Conservation (phyloP, 2,797 vertebrate genomes). For the Pygocentrus nattereri region DNA sequence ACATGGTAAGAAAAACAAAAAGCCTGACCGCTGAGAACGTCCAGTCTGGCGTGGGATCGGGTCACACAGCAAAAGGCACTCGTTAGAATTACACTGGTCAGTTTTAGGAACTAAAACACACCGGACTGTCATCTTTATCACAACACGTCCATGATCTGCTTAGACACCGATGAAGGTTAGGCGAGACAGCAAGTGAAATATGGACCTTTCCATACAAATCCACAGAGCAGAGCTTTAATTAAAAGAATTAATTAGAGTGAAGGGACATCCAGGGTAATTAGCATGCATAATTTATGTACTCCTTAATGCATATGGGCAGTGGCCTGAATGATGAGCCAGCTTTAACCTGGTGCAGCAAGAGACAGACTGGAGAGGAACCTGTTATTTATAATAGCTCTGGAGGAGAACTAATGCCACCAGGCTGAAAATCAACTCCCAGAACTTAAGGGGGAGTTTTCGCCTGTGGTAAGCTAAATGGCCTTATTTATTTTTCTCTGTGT, state of each 20-base stretch:
- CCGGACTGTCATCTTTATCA: not conserved
- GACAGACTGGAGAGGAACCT: conserved; percentile 90
- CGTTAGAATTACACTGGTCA: not conserved
- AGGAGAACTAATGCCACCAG: conserved; percentile 72
- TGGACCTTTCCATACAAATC: conserved; percentile 87
- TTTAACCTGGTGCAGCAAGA: conserved; percentile 90
- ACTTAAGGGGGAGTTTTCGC: conserved; percentile 62
- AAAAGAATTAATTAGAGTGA: conserved; percentile 99
- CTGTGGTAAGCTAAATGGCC: conserved; percentile 69
- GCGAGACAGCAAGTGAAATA: conserved; percentile 92
- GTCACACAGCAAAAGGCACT: not conserved
- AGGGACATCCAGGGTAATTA: conserved; percentile 92
- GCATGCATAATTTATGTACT: conserved; percentile 98
- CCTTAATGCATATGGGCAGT: conserved; percentile 95
- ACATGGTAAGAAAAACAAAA: not conserved
- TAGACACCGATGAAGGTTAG: conserved; percentile 94
- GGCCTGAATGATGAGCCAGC: conserved; percentile 96
- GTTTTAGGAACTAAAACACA: conserved; percentile 68
- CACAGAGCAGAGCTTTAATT: conserved; percentile 96
- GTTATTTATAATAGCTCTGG: conserved; percentile 92
- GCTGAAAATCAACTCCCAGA: conserved; percentile 67
- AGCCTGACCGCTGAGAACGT: not conserved
- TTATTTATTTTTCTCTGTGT: conserved; percentile 75
- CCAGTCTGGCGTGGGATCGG: not conserved
- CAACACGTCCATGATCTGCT: conserved; percentile 49